These are phyloP conservation scores for Drosophila suboccidentalis DNA, from an alignment of 2,888 invertebrate species.

Conservation along the genomic window DNA sequence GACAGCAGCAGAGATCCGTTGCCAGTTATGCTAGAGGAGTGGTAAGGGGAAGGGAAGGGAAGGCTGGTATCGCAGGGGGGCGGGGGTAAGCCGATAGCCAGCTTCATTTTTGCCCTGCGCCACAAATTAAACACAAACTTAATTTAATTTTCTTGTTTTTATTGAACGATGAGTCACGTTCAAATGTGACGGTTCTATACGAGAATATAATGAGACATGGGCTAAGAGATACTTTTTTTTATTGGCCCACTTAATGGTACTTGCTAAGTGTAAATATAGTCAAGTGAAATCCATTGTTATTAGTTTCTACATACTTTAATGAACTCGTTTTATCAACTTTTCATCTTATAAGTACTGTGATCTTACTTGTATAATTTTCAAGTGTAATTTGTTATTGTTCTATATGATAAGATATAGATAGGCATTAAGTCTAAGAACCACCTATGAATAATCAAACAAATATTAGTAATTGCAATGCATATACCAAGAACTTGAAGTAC, in stretches of 20 bases:
- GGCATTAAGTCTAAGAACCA: constrained; percentile 1
- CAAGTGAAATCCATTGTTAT: background rate
- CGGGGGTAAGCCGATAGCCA: background rate
- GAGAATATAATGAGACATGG: constrained; percentile 7
- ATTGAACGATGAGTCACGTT: constrained; percentile 33
- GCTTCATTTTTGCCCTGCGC: background rate
- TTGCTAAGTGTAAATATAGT: background rate
- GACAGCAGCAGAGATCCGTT: constrained; percentile 38
- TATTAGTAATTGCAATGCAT: background rate
- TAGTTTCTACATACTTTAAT: background rate
- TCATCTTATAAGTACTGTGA: background rate
- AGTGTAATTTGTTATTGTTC: background rate
- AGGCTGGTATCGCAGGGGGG: constrained; percentile 1
- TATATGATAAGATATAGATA: constrained; percentile 10
- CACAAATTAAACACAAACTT: constrained; percentile 40
- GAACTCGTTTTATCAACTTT: background rate
- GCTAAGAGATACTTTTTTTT: background rate
- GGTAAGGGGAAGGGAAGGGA: background rate
- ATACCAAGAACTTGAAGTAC: background rate
- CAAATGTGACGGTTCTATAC: background rate
- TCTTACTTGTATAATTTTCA: background rate
- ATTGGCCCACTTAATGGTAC: constrained; percentile 7
- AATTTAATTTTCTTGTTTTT: constrained; percentile 18
- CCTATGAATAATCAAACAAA: constrained; percentile 5
- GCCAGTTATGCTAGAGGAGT: constrained; percentile 6